Conservation (phyloP, 2,797 vertebrate species). For the Spondyliosoma cantharus region DNA sequence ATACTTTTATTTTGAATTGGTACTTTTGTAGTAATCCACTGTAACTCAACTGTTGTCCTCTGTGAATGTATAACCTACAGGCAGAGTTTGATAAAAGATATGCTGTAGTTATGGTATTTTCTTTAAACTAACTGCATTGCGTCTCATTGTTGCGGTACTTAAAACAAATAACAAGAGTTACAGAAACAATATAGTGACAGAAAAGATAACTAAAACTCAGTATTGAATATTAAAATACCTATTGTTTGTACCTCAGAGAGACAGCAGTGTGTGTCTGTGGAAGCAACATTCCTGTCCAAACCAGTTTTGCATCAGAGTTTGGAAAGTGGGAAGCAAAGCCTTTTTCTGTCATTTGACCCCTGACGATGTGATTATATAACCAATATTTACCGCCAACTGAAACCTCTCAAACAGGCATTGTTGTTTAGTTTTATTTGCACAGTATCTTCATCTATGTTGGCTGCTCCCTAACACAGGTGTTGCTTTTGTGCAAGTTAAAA, state of each 20-base stretch:
- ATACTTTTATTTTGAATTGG: background rate
- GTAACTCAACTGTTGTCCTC: background rate
- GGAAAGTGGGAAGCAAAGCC: too few relatives aligned
- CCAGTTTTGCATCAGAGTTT: background rate
- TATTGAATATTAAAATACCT: background rate
- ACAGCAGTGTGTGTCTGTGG: background rate
- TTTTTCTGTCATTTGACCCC: background rate
- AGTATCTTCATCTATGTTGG: background rate
- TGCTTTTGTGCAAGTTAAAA: slow-evolving; percentile 11
- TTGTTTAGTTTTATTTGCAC: background rate
- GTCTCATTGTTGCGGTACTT: too few relatives aligned
- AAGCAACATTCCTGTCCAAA: background rate
- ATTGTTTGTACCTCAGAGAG: slow-evolving; percentile 1
- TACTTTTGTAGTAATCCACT: too few relatives aligned
- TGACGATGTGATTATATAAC: background rate
- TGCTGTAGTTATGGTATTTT: background rate
- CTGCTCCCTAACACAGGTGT: background rate
- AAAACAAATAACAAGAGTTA: background rate
- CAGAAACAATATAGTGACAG: too few relatives aligned
- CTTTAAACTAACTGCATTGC: background rate
- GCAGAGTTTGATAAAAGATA: background rate
- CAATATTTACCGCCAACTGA: background rate
- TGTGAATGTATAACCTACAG: background rate
- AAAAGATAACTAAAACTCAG: background rate
- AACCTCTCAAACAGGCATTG: background rate